A percentile compares a stretch with the other conserved stretches of the same genome.
Conservation (phyloP, 2,113 vertebrate species). For the Grantiella picta region DNA sequence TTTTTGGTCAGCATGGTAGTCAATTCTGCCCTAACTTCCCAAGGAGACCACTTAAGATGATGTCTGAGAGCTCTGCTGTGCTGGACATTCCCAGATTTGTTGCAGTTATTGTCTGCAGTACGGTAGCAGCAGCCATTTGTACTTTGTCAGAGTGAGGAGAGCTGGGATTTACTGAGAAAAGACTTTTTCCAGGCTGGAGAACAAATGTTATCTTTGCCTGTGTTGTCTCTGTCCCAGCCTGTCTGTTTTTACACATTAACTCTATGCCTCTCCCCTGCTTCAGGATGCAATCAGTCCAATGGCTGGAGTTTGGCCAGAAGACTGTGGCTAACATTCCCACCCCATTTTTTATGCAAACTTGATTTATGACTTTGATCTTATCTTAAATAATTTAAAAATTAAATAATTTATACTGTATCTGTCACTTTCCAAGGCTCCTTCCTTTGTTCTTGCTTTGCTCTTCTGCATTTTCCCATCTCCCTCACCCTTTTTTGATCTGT, state of each 20-base stretch:
- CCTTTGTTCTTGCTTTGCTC: conserved; percentile 23
- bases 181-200: neutral
- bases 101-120: neutral
- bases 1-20: neutral
- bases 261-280: neutral
- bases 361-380: conserved; percentile 52
- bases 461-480: neutral
- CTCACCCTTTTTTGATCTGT: neutral
- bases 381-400: conserved; percentile 56
- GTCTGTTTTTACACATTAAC: neutral
- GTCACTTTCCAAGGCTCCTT: conserved; percentile 24
- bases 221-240: neutral
- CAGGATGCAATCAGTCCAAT: neutral
- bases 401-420: conserved; percentile 45
- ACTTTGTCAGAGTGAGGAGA: neutral
- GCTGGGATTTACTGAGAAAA: neutral
- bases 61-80: neutral
- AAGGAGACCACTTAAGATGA: neutral
- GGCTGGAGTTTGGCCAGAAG: conserved; percentile 27
- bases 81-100: neutral
- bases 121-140: neutral
- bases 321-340: neutral
- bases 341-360: conserved; percentile 44
- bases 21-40: neutral
- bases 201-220: neutral